Conservation (phyloP, 2,797 vertebrate genomes). For the Chlorospingus semifuscus region DNA sequence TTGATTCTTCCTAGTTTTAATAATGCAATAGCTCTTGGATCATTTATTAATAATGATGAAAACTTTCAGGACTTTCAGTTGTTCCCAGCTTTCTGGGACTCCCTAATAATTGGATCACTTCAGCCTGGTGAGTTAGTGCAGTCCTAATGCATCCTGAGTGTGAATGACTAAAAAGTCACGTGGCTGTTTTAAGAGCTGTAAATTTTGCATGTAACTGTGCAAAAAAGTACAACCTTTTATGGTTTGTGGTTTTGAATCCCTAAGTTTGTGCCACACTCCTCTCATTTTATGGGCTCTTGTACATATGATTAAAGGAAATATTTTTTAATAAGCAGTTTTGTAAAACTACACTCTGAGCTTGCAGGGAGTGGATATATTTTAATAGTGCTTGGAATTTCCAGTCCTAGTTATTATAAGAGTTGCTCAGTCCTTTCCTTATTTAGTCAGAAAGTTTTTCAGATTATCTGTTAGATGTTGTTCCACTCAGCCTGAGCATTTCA, state of each 20-base stretch:
- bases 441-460: not conserved
- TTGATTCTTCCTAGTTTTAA: not conserved
- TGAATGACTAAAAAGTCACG: slow-evolving; percentile 6
- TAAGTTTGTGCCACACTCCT: not conserved
- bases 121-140: not conserved
- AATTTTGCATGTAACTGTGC: not conserved
- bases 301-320: not conserved
- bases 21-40: not conserved
- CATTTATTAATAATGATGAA: not conserved
- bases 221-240: not conserved
- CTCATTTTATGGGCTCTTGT: not conserved
- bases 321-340: not conserved
- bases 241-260: not conserved
- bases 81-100: not conserved
- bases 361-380: not conserved
- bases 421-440: not conserved
- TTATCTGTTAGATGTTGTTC: not conserved
- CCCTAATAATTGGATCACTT: not conserved
- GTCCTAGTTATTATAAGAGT: not conserved
- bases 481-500: not conserved
- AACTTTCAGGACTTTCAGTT: not conserved
- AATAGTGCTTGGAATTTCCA: not conserved
- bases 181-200: slow-evolving; percentile 1
- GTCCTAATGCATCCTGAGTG: not conserved
- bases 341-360: not conserved